These are phyloP conservation scores for Drosophila dives DNA, from an alignment of 2,888 invertebrate species.

Conservation along the genomic window DNA sequence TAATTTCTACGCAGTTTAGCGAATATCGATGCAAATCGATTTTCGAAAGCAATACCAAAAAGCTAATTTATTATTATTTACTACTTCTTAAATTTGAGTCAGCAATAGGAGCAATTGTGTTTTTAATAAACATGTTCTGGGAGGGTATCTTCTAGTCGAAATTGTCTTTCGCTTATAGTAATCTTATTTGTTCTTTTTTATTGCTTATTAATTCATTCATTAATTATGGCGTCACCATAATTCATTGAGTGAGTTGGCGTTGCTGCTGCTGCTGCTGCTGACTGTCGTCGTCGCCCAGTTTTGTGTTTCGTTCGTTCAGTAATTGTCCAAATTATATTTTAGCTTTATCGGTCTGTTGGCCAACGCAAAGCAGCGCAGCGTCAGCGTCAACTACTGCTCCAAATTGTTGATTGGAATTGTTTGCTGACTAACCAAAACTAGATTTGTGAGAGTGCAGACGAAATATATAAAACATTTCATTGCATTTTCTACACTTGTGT, in stretches of 20 bases:
- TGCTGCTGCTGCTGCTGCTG: constrained; percentile 7
- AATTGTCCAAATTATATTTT: constrained; percentile 64
- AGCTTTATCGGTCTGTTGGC: constrained; percentile 33
- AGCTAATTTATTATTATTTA: neutral
- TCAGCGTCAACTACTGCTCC: constrained; percentile 20
- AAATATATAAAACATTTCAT: constrained; percentile 18
- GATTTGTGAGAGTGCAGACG: constrained; percentile 28
- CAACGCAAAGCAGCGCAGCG: constrained; percentile 18
- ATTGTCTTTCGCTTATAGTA: neutral
- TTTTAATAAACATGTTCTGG: neutral
- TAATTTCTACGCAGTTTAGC: too few species aligned
- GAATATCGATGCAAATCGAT: neutral
- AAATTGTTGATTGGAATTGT: constrained; percentile 61
- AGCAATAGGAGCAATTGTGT: neutral
- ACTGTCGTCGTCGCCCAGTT: constrained; percentile 3
- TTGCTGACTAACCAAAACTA: constrained; percentile 57
- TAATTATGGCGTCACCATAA: constrained; percentile 64
- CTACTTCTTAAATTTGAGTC: neutral
- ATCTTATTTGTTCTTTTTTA: constrained; percentile 33
- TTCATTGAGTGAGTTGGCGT: constrained; percentile 64
- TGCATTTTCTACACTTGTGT: constrained; percentile 40
- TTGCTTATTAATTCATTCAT: constrained; percentile 63
- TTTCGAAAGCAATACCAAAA: neutral
- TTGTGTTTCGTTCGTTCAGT: constrained; percentile 42
- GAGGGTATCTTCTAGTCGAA: neutral